Percentiles rank a stretch among this genome's conserved stretches.
Conservation (phyloP, 2,888 invertebrate species). For the Drosophila limbata region DNA sequence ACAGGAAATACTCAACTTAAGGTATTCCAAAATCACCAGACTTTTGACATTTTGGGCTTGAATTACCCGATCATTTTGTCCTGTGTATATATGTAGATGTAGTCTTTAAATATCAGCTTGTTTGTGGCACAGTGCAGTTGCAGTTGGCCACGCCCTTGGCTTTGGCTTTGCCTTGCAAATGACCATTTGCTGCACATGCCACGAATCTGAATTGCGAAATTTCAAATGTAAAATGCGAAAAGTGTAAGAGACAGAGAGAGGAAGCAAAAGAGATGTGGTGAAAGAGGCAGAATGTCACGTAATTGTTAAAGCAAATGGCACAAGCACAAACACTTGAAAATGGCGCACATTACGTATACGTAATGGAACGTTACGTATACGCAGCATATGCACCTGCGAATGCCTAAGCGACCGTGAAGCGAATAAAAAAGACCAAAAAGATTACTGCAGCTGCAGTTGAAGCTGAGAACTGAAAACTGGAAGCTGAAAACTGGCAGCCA, state of each 20-base stretch:
- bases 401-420: constrained; percentile 56
- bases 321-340: constrained; percentile 27
- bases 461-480: not conserved
- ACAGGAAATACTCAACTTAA: too few species aligned
- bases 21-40: too few species aligned
- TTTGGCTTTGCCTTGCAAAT: constrained; percentile 1
- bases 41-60: too few species aligned
- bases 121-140: constrained; percentile 24
- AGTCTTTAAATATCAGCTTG: not conserved
- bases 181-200: constrained; percentile 74
- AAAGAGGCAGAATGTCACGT: constrained; percentile 55
- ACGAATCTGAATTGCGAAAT: constrained; percentile 38
- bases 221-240: constrained; percentile 20
- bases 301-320: constrained; percentile 64
- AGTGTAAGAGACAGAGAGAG: not conserved
- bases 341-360: constrained; percentile 55
- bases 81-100: not conserved
- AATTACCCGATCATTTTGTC: too few species aligned
- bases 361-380: constrained; percentile 54
- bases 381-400: constrained; percentile 62
- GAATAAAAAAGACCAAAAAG: constrained; percentile 6
- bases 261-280: not conserved
- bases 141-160: constrained; percentile 14
- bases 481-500: constrained; percentile 1
- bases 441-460: constrained; percentile 21